Conservation (phyloP, 2,888 invertebrate genomes). For the Taphrorychus bicolor region DNA sequence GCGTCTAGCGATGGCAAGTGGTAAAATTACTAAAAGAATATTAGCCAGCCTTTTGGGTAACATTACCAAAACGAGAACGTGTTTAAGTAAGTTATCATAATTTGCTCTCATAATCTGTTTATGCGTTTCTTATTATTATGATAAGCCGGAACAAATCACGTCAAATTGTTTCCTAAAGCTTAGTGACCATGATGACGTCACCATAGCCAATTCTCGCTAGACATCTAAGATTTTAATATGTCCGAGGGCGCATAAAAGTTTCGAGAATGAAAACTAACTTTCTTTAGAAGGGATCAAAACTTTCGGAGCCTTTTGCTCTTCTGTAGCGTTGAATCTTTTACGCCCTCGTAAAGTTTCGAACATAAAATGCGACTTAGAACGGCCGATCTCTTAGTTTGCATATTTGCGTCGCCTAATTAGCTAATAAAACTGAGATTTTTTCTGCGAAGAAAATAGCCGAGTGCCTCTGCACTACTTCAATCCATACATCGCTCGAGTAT, state of each 20-base stretch:
- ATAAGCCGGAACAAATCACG: too few relatives aligned
- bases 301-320: constrained; percentile 30
- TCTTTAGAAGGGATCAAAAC: constrained; percentile 31
- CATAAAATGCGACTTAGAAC: constrained; percentile 30
- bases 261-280: constrained; percentile 20
- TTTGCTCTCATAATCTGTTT: too few relatives aligned
- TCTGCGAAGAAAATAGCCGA: neutral
- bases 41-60: too few relatives aligned
- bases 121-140: too few relatives aligned
- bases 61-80: too few relatives aligned
- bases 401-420: constrained; percentile 28
- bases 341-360: constrained; percentile 31
- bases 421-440: neutral
- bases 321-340: constrained; percentile 35
- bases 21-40: too few relatives aligned
- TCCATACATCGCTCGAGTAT: constrained; percentile 8
- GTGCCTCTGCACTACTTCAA: neutral
- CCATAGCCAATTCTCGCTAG: too few relatives aligned
- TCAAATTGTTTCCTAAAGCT: too few relatives aligned
- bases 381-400: constrained; percentile 18
- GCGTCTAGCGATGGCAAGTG: too few relatives aligned
- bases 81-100: too few relatives aligned
- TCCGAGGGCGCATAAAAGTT: constrained; percentile 26
- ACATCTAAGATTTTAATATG: constrained; percentile 15
- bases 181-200: too few relatives aligned